Conservation (phyloP, 2,113 vertebrate genomes). For the Mola mola region DNA sequence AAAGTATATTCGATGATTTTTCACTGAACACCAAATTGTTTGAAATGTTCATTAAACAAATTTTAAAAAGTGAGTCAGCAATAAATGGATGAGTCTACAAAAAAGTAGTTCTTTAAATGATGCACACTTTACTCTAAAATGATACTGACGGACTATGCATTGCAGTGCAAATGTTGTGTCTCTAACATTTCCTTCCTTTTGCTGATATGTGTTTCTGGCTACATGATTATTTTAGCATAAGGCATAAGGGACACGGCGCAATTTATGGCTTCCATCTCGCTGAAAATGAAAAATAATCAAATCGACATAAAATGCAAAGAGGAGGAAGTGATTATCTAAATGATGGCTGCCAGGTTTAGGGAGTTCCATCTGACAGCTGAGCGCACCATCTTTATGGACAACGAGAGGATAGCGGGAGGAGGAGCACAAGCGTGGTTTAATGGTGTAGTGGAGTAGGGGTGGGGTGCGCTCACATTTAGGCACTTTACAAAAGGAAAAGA, state of each 20-base stretch:
- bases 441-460: constrained; percentile 83
- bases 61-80: too few species aligned
- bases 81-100: too few species aligned
- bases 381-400: constrained; percentile 78
- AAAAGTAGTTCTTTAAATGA: too few species aligned
- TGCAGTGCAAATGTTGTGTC: too few species aligned
- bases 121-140: too few species aligned
- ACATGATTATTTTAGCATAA: constrained; percentile 59
- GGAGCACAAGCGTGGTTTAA: constrained; percentile 84
- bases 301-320: constrained; percentile 80
- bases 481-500: constrained; percentile 96
- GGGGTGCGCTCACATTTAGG: constrained; percentile 90
- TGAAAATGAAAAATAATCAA: constrained; percentile 79
- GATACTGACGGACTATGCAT: too few species aligned
- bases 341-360: constrained; percentile 75
- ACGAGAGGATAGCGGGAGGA: constrained; percentile 65
- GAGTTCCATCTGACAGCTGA: constrained; percentile 79
- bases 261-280: constrained; percentile 78
- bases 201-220: constrained; percentile 62
- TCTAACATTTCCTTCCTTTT: constrained; percentile 42
- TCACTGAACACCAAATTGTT: too few species aligned
- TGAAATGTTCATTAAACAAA: too few species aligned
- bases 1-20: too few species aligned
- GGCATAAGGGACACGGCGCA: constrained; percentile 67
- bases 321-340: constrained; percentile 79